Evolutionary conservation across 2,888 invertebrate species (phyloP).

Genomic region (Allygus modestus): DNA sequence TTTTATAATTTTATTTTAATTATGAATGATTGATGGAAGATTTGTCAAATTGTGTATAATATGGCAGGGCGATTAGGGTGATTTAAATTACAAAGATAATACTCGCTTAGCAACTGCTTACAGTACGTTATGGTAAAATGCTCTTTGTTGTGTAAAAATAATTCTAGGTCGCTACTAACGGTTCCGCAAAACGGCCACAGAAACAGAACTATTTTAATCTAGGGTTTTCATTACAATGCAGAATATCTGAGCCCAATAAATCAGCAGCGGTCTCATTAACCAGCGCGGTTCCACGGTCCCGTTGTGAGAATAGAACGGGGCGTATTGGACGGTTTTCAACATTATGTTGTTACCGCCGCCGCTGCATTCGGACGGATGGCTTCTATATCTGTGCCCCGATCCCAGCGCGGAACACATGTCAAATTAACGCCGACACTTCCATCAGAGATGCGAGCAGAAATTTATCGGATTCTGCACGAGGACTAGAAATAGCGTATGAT

Average conservation of each 20-base stretch:
- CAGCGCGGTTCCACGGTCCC: not conserved
- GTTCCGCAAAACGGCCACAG: not conserved
- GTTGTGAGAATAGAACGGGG: slow-evolving; percentile 32
- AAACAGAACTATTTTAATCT: slow-evolving; percentile 17
- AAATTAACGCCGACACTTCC: slow-evolving; percentile 37
- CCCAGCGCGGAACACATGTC: not conserved
- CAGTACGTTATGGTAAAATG: too few species aligned
- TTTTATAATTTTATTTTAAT: too few species aligned
- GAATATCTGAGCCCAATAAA: slow-evolving; percentile 34
- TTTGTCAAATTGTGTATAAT: too few species aligned
- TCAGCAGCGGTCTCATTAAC: slow-evolving; percentile 27
- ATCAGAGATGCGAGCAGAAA: slow-evolving; percentile 8
- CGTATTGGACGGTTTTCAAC: slow-evolving; percentile 11
- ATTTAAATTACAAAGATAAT: too few species aligned
- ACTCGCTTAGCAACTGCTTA: too few species aligned
- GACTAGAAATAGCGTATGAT: slow-evolving; percentile 29
- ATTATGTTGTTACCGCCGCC: slow-evolving; percentile 18
- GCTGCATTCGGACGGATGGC: not conserved
- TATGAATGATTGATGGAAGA: too few species aligned
- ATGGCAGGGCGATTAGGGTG: too few species aligned
- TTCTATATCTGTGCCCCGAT: not conserved
- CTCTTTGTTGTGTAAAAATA: too few species aligned
- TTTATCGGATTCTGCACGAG: slow-evolving; percentile 15
- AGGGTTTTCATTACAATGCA: slow-evolving; percentile 37
- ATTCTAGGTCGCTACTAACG: not conserved